Percentiles rank a stretch among this genome's conserved stretches.
Conservation (phyloP, 2,797 vertebrate species). For the Rachycentron canadum region DNA sequence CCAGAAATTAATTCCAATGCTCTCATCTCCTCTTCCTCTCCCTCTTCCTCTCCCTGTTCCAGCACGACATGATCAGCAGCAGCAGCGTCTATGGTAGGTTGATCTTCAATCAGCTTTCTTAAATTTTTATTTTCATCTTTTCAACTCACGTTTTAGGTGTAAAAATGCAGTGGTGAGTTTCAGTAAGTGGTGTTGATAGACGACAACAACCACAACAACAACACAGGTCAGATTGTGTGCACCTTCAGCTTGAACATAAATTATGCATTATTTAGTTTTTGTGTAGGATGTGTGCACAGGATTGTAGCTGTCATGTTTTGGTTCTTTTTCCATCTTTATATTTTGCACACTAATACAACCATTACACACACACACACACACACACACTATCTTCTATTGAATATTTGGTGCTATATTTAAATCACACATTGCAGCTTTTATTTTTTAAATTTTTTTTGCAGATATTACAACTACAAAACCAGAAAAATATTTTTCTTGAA, state of each 20-base stretch:
- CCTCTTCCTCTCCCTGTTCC: conserved; percentile 82
- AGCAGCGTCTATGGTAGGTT: conserved; percentile 98
- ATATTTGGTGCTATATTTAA: conserved; percentile 16
- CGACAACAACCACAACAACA: not conserved
- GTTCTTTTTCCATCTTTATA: not conserved
- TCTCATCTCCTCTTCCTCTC: conserved; percentile 86
- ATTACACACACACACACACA: not conserved
- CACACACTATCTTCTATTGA: not conserved
- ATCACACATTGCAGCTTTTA: conserved; percentile 14
- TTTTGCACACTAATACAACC: not conserved
- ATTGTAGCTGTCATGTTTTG: not conserved
- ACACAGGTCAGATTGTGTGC: not conserved
- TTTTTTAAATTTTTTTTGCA: not conserved
- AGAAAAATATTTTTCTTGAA: not conserved
- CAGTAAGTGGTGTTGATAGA: not conserved
- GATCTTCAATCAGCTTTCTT: conserved; percentile 82
- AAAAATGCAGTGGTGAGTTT: conserved; percentile 2
- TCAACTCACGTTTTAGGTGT: not conserved
- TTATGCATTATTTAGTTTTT: not conserved
- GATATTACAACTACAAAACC: conserved; percentile 7
- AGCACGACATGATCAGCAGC: conserved; percentile 99
- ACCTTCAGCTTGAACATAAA: not conserved
- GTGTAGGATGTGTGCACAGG: not conserved
- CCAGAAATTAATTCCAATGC: conserved; percentile 89
- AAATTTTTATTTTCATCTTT: not conserved